These are phyloP conservation scores for Drosophila sp. DNA, from an alignment of 1,140 invertebrate genomes.

Conservation along the genomic window DNA sequence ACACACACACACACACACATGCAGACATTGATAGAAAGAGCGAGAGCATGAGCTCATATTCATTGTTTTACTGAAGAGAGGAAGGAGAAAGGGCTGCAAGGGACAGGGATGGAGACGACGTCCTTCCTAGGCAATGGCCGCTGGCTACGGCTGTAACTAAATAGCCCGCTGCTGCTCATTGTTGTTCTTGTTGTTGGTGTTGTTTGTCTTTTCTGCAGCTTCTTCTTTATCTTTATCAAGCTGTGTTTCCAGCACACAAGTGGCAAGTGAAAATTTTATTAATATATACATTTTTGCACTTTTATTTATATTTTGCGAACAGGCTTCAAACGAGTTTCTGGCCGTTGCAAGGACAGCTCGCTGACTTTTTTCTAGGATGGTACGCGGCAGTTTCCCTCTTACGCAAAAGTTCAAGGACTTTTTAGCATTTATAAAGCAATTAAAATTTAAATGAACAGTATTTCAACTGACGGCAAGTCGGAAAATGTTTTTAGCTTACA, in stretches of 20 bases:
- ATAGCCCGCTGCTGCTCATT: constrained; percentile 67
- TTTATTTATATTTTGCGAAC: constrained; percentile 51
- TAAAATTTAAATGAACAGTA: constrained; percentile 84
- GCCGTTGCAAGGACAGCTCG: constrained; percentile 67
- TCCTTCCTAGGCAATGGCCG: constrained; percentile 69
- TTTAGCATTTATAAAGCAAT: constrained; percentile 84
- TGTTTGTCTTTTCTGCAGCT: constrained; percentile 62
- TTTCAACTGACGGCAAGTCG: constrained; percentile 42
- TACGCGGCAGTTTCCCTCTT: constrained; percentile 61
- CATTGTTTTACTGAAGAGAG: constrained; percentile 61
- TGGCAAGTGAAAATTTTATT: constrained; percentile 80
- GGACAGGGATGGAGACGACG: constrained; percentile 40
- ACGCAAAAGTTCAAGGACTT: constrained; percentile 83
- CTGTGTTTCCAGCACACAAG: constrained; percentile 50
- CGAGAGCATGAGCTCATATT: constrained; percentile 41
- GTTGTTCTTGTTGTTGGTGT: constrained; percentile 55
- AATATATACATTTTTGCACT: constrained; percentile 58
- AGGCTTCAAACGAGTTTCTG: constrained; percentile 71
- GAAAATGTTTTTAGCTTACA: constrained; percentile 55
- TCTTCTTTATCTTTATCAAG: no score
- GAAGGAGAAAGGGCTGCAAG: constrained; percentile 13
- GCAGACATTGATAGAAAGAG: background rate
- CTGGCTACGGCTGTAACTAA: constrained; percentile 71
- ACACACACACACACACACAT: constrained; percentile 19
- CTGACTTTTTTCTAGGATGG: constrained; percentile 32